Evolutionary conservation across 2,113 vertebrate genomes (phyloP).

Genomic region (Acanthochromis polyacanthus): DNA sequence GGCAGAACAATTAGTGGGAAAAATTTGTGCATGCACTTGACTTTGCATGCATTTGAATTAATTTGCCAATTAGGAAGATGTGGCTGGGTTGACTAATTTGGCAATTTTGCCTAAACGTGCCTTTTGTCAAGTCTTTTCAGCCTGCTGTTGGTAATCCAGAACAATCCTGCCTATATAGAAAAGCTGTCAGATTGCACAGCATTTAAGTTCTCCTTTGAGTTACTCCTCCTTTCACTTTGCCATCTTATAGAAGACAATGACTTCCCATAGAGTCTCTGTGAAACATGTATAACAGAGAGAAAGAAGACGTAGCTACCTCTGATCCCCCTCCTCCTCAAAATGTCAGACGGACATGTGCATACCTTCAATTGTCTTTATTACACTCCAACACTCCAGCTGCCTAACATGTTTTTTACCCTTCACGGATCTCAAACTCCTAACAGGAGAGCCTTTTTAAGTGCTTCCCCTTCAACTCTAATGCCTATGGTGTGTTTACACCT

Average conservation of each 20-base stretch:
- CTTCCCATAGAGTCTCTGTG: background rate
- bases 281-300: conserved; percentile 2
- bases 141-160: background rate
- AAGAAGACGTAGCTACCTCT: background rate
- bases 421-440: conserved; percentile 61
- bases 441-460: conserved; percentile 63
- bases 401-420: conserved; percentile 68
- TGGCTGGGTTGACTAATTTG: background rate
- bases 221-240: background rate
- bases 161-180: background rate
- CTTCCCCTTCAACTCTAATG: conserved; percentile 60
- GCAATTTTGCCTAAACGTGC: background rate
- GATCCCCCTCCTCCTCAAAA: conserved; percentile 17
- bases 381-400: conserved; percentile 64
- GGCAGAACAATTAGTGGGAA: background rate
- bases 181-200: background rate
- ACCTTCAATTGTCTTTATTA: conserved; percentile 68
- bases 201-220: background rate
- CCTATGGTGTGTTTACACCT: conserved; percentile 58
- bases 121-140: background rate
- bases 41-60: background rate
- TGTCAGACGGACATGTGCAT: conserved; percentile 23
- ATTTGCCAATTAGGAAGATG: background rate
- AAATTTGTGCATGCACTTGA: background rate
- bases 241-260: background rate